Evolutionary conservation across 2,797 vertebrate genomes (phyloP).

Genomic region (Iguana delicatissima): DNA sequence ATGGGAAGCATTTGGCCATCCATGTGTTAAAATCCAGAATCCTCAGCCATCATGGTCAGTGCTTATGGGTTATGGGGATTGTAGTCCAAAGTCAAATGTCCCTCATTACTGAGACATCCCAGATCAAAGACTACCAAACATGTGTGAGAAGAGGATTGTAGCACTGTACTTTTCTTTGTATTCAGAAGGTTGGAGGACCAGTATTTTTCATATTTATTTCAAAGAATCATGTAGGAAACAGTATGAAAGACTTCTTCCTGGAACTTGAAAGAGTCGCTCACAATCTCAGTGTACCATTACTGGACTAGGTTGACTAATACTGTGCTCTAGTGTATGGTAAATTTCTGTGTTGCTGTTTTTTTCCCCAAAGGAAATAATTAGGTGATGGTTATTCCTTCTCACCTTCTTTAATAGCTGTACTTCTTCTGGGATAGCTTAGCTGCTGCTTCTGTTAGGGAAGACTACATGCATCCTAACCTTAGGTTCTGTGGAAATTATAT

Average conservation of each 20-base stretch:
- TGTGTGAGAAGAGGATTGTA: not conserved
- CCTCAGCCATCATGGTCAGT: no score
- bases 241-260: no score
- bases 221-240: not conserved
- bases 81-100: no score
- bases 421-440: not conserved
- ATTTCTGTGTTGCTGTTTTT: not conserved
- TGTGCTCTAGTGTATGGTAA: not conserved
- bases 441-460: not conserved
- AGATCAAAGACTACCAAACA: not conserved
- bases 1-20: no score
- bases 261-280: no score
- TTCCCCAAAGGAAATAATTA: not conserved
- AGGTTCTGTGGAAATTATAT: not conserved
- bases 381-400: not conserved
- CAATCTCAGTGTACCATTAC: no score
- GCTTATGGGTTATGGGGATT: no score
- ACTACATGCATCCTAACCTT: not conserved
- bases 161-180: not conserved
- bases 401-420: not conserved
- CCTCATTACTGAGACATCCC: not conserved
- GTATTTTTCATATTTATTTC: not conserved
- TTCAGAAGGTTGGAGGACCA: not conserved
- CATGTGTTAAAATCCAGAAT: no score
- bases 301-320: not conserved